These are phyloP conservation scores for Spodoptera frugiperda DNA, from an alignment of 1,140 invertebrate species.

Conservation along the genomic window DNA sequence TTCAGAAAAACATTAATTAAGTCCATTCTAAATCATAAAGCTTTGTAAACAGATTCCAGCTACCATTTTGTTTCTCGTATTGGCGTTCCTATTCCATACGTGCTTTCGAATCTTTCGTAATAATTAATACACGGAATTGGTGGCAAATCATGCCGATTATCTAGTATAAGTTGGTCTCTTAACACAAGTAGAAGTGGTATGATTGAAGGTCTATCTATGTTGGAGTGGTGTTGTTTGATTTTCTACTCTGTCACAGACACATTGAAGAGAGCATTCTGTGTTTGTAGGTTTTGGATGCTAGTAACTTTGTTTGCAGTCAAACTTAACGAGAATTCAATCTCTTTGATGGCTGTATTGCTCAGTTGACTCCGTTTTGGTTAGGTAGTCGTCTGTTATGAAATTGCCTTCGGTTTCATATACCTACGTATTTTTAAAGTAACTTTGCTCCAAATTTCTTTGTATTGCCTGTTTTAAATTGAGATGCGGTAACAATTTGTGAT, in stretches of 20 bases:
- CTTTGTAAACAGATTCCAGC: not conserved
- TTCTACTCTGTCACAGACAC: not conserved
- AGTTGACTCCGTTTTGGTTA: not conserved
- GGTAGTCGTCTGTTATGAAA: not conserved
- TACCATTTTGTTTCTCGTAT: not conserved
- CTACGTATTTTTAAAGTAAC: not conserved
- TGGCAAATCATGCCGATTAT: not conserved
- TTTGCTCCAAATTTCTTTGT: too few species aligned
- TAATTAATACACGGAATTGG: constrained; percentile 1
- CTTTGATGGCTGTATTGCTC: not conserved
- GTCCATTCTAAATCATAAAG: not conserved
- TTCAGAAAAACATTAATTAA: too few species aligned
- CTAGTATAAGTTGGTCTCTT: too few species aligned
- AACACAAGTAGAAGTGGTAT: too few species aligned
- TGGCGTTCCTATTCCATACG: not conserved
- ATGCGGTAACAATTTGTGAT: too few species aligned
- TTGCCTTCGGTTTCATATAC: not conserved
- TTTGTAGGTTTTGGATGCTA: not conserved
- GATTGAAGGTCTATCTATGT: too few species aligned
- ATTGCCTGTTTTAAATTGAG: too few species aligned
- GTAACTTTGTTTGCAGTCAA: constrained; percentile 16
- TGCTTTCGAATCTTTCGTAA: constrained; percentile 9
- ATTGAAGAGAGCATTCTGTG: not conserved
- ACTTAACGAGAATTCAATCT: constrained; percentile 38
- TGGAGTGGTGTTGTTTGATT: too few species aligned